Percentiles rank a stretch among this genome's conserved stretches.
Evolutionary conservation across 2,113 vertebrate genomes (phyloP).

Genomic region (Sinocyclocheilus anophthalmus): DNA sequence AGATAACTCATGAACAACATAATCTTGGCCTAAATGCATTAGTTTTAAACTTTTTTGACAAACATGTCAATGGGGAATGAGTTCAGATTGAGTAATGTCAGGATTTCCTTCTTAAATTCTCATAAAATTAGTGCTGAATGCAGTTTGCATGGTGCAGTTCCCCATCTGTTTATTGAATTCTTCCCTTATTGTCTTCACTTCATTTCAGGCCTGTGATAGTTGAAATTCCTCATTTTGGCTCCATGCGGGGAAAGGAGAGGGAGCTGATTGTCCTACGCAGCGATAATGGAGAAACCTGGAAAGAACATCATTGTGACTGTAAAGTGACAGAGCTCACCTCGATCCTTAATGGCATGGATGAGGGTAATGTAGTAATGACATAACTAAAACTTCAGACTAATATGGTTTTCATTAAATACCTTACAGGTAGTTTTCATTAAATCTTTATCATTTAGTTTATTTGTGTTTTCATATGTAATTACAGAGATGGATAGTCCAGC

Average conservation of each 20-base stretch:
- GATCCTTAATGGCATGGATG: constrained; percentile 93
- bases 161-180: not conserved
- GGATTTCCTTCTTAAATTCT: not conserved
- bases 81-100: not conserved
- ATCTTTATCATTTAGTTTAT: not conserved
- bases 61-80: not conserved
- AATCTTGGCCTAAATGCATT: not conserved
- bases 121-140: not conserved
- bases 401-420: not conserved
- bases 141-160: not conserved
- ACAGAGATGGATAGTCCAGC: constrained; percentile 89
- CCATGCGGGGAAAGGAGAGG: constrained; percentile 93
- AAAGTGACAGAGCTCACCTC: constrained; percentile 84
- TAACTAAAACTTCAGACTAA: not conserved
- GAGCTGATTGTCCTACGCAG: constrained; percentile 95
- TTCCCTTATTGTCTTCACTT: constrained; percentile 29
- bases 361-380: constrained; percentile 80
- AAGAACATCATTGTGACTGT: constrained; percentile 92
- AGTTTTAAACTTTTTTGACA: not conserved
- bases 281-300: constrained; percentile 96
- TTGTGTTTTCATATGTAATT: constrained; percentile 28
- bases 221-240: constrained; percentile 98
- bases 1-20: too few species aligned
- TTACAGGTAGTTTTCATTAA: too few species aligned
- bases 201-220: constrained; percentile 91